Base-by-base conservation (phyloP, 2,888 invertebrate genomes). In the Erynnis tages region DNA sequence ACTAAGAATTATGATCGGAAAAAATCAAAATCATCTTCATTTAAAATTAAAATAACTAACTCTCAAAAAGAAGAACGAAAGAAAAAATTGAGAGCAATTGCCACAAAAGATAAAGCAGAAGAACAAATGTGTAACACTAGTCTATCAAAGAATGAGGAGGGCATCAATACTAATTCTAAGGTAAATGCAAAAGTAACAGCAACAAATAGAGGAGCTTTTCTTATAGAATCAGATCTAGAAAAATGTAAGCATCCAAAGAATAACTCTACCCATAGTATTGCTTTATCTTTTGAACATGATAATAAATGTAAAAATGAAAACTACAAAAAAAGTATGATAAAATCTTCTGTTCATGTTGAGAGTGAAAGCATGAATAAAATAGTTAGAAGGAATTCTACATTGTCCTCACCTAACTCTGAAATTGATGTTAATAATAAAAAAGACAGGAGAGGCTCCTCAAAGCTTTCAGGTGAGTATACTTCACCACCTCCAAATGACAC, bases 121-220 rank as follows among this genome's bases (percentile, higher is more conserved):
- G 25, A 75, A 11, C 40, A 32, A 29, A 13, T 7, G 14, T 7
- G 3, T 27, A 27, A 27, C 7, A 2, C 32, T 2, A 62, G 58
- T 47, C 47, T 50, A 46, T 48, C 58, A 55, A 67, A 66, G 21
- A 71, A 65, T 54, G 38, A 62, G 3, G 73, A 53, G 54, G 6
- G 1, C 10, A 16, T 10, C 16, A 16, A 13, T 4, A 52, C 14
- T 46, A 10, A 37, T 10, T 58, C 27, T 35, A 59, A 69, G 34
- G 60, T 65, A 37, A 76, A 72, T 68, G 82, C 89, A 0, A 93
- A 91, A 71, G 59, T 91, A 4, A 91, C 91, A 0, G 61, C 74
- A 14, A 80, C 82, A 21, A 92, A 91, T 59, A 84, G 93, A 21
- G 91, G 91, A 0, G 91, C 91, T 29, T 91, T 92, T 64, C 75